phyloP scores from a whole-genome alignment of 2,888 invertebrate species.

The Caenorhabditis virilis region DNA sequence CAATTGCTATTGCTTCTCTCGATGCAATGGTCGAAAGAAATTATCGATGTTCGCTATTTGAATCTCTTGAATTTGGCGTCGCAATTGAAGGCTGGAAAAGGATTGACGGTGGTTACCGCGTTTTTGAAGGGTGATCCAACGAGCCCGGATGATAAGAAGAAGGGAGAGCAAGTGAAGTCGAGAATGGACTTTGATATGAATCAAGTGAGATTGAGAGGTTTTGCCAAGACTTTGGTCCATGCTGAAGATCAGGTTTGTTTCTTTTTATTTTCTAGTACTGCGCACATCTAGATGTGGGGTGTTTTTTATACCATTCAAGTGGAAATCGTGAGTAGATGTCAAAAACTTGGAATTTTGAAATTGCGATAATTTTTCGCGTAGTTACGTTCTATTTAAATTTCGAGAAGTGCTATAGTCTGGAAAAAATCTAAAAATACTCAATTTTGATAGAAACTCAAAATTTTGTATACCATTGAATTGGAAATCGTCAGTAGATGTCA shows the following conservation, averaged over 20 bases:
- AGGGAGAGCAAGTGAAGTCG: slow-evolving; percentile 75
- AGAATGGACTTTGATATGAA: slow-evolving; percentile 75
- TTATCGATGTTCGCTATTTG: slow-evolving; percentile 62
- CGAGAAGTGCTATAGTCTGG: too few relatives aligned
- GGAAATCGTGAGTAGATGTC: too few relatives aligned
- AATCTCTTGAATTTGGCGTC: slow-evolving; percentile 92
- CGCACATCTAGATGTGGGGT: too few relatives aligned
- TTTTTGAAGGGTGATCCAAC: slow-evolving; percentile 74
- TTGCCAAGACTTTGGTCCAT: slow-evolving; percentile 82
- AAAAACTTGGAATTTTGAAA: too few relatives aligned
- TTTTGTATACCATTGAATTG: too few relatives aligned
- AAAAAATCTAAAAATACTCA: too few relatives aligned
- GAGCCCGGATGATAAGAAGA: slow-evolving; percentile 71
- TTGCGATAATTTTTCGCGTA: too few relatives aligned
- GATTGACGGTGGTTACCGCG: slow-evolving; percentile 89
- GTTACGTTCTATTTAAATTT: too few relatives aligned
- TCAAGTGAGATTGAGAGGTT: slow-evolving; percentile 90
- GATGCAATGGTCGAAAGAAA: slow-evolving; percentile 76
- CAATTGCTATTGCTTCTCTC: slow-evolving; percentile 88
- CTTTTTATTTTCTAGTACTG: too few relatives aligned
- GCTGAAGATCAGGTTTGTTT: slow-evolving; percentile 64
- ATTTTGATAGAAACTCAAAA: too few relatives aligned
- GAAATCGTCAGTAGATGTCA: too few relatives aligned
- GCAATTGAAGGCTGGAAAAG: slow-evolving; percentile 83
- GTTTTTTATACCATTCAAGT: too few relatives aligned